Conservation (phyloP, 1,140 invertebrate genomes). For the Brachionus sp. region DNA sequence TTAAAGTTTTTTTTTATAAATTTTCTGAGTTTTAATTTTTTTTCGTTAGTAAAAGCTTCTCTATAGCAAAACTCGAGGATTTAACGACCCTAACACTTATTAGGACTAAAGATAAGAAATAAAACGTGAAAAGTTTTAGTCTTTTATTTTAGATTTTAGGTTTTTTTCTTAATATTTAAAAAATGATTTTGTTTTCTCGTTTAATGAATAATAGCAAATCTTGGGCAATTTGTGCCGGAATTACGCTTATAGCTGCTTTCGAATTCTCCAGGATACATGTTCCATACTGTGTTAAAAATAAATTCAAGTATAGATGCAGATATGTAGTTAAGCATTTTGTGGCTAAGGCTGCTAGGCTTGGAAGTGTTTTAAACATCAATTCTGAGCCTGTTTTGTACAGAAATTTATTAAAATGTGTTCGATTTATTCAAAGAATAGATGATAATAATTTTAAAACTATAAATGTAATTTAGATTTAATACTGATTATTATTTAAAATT, state of each 20-base stretch:
- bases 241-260: background rate
- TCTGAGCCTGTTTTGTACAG: background rate
- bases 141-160: background rate
- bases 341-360: background rate
- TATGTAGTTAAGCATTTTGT: background rate
- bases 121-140: background rate
- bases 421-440: background rate
- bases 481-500: background rate
- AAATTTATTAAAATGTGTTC: background rate
- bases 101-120: background rate
- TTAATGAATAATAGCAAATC: background rate
- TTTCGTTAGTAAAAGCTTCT: no score
- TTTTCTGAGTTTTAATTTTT: background rate
- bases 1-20: background rate
- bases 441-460: background rate
- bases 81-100: background rate
- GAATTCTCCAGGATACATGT: conserved; percentile 7
- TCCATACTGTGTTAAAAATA: background rate
- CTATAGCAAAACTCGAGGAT: background rate
- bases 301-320: conserved; percentile 9
- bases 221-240: background rate
- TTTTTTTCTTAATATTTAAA: background rate
- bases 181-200: background rate
- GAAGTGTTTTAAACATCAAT: background rate
- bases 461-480: background rate